phyloP scores from a whole-genome alignment of 2,888 invertebrate genomes.

The Drosophila antonietae region DNA sequence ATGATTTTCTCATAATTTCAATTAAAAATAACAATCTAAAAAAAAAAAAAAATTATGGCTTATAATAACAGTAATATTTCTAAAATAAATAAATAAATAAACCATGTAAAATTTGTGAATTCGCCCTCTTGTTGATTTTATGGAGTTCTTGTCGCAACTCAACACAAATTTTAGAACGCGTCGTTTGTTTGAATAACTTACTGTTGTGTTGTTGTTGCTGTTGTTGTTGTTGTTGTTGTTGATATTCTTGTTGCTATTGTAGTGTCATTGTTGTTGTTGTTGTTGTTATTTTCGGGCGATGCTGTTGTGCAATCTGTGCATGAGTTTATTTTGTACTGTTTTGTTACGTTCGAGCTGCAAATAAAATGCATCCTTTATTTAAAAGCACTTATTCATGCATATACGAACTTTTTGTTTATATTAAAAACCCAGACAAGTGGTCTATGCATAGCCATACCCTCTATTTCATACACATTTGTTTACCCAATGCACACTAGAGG shows the following conservation, averaged over 20 bases:
- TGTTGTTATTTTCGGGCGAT: slow-evolving; percentile 30
- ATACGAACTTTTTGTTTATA: slow-evolving; percentile 63
- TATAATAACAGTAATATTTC: background rate
- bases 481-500: slow-evolving; percentile 17
- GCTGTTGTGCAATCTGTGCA: slow-evolving; percentile 66
- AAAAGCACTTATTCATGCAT: slow-evolving; percentile 71
- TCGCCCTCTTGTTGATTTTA: slow-evolving; percentile 58
- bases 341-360: slow-evolving; percentile 54
- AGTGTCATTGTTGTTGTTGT: slow-evolving; percentile 25
- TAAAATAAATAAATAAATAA: background rate
- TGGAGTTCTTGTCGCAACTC: slow-evolving; percentile 62
- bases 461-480: slow-evolving; percentile 53
- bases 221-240: slow-evolving; percentile 33
- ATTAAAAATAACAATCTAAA: background rate
- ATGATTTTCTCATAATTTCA: background rate
- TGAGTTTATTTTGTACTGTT: slow-evolving; percentile 65
- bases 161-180: slow-evolving; percentile 59
- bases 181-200: slow-evolving; percentile 67
- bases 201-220: slow-evolving; percentile 42
- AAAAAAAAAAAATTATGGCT: background rate
- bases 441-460: slow-evolving; percentile 18
- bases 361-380: slow-evolving; percentile 71
- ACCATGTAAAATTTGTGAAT: slow-evolving; percentile 11
- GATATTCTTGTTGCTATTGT: slow-evolving; percentile 19
- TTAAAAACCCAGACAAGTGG: slow-evolving; percentile 40